Evolutionary conservation across 2,797 vertebrate species (phyloP).

Genomic region (Scomberomorus guttatus): DNA sequence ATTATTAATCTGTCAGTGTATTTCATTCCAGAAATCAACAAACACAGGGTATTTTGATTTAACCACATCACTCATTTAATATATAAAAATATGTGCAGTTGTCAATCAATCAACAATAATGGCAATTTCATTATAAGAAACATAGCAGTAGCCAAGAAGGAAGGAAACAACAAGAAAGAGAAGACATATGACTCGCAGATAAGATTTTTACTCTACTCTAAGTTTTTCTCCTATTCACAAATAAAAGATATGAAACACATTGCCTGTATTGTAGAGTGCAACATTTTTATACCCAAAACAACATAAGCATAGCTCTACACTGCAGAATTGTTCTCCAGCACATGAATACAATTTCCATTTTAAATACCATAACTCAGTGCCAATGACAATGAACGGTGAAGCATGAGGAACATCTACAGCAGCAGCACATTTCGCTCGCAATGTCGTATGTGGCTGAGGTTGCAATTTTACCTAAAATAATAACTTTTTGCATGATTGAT

Average conservation of each 20-base stretch:
- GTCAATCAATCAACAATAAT: conserved; percentile 35
- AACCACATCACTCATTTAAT: conserved; percentile 48
- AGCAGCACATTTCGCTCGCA: conserved; percentile 57
- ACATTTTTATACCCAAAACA: conserved; percentile 28
- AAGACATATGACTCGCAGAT: conserved; percentile 24
- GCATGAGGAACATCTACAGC: conserved; percentile 37
- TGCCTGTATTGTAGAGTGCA: conserved; percentile 9
- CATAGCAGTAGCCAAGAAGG: conserved; percentile 10
- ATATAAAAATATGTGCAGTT: conserved; percentile 54
- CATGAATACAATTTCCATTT: conserved; percentile 23
- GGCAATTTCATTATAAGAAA: conserved; percentile 33
- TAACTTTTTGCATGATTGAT: conserved; percentile 16
- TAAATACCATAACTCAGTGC: conserved; percentile 22
- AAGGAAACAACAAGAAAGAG: conserved; percentile 12
- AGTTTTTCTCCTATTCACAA: conserved; percentile 23
- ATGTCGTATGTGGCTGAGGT: conserved; percentile 19
- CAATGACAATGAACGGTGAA: conserved; percentile 17
- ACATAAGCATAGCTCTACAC: not conserved
- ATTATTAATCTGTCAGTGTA: not conserved
- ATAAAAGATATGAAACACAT: conserved; percentile 34
- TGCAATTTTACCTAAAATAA: conserved; percentile 17
- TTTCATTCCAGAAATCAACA: conserved; percentile 23
- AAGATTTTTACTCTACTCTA: not conserved
- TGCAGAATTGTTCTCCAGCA: conserved; percentile 21
- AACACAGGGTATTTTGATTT: conserved; percentile 19